Evolutionary conservation across 2,113 vertebrate genomes (phyloP).

Genomic region (cattle (Bos taurus)): ARS-UCD2.0 NC_037329.1:23818001-23818500

Average conservation of each 20-base stretch:
- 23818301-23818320: background rate
- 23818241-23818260: too few species aligned
- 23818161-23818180: too few species aligned
- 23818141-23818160: too few species aligned
- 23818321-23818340: background rate
- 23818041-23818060: background rate
- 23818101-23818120: background rate
- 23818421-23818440: background rate
- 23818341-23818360: background rate
- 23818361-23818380: background rate
- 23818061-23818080: background rate
- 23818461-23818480: background rate
- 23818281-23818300: background rate
- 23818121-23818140: background rate
- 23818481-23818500: background rate
- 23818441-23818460: background rate
- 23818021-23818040: background rate
- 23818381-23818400: background rate
- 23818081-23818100: background rate
- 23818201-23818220: too few species aligned
- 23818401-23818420: background rate
- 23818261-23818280: background rate
- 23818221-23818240: too few species aligned
- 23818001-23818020: background rate
- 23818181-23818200: too few species aligned